These are phyloP conservation scores for honey bee (Apis mellifera) DNA, from an alignment of 1,140 invertebrate species.

Conservation along the genomic window Amel_HAv3.1 CM009943.2:8972001-8972500, in stretches of 20 bases:
- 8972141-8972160: slow-evolving; percentile 35
- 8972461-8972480: slow-evolving; percentile 69
- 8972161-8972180: slow-evolving; percentile 10
- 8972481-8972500: slow-evolving; percentile 43
- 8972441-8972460: slow-evolving; percentile 55
- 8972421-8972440: slow-evolving; percentile 59
- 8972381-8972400: not conserved
- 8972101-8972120: slow-evolving; percentile 3
- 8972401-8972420: slow-evolving; percentile 4
- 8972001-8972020: too few relatives aligned
- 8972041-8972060: not conserved
- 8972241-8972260: slow-evolving; percentile 3
- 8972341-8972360: slow-evolving; percentile 55
- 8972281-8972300: slow-evolving; percentile 55
- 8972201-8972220: slow-evolving; percentile 33
- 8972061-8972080: too few relatives aligned
- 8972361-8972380: slow-evolving; percentile 9
- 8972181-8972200: slow-evolving; percentile 47
- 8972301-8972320: slow-evolving; percentile 69
- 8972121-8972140: slow-evolving; percentile 23
- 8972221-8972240: too few relatives aligned
- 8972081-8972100: not conserved
- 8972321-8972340: slow-evolving; percentile 68
- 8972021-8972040: not conserved
- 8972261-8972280: slow-evolving; percentile 19